Evolutionary conservation across 1,140 invertebrate species (phyloP).

Genomic region (Lethrus apterus): DNA sequence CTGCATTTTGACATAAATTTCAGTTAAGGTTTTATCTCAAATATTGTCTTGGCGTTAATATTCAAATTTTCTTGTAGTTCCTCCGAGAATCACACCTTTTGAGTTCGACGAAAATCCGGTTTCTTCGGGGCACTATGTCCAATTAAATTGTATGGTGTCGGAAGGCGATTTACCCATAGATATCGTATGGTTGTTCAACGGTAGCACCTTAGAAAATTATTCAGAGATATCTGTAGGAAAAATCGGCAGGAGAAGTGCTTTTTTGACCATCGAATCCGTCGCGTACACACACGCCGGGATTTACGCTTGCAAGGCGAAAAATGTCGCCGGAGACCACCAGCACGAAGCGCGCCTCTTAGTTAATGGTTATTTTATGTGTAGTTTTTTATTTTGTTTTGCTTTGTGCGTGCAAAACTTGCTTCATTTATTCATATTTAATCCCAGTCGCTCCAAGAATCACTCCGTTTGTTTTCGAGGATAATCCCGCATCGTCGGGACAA

Average conservation of each 20-base stretch:
- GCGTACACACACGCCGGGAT: slow-evolving; percentile 60
- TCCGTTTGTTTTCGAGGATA: slow-evolving; percentile 59
- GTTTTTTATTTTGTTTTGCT: not conserved
- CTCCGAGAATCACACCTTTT: slow-evolving; percentile 60
- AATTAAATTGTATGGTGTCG: slow-evolving; percentile 29
- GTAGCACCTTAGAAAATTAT: slow-evolving; percentile 39
- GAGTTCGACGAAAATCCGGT: slow-evolving; percentile 52
- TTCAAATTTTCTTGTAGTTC: slow-evolving; percentile 26
- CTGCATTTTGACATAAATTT: slow-evolving; percentile 44
- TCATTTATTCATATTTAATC: not conserved
- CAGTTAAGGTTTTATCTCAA: slow-evolving; percentile 56
- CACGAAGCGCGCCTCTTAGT: slow-evolving; percentile 59
- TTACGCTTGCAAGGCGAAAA: slow-evolving; percentile 71
- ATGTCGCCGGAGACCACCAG: slow-evolving; percentile 55
- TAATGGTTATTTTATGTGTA: slow-evolving; percentile 48
- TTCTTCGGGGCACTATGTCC: slow-evolving; percentile 38
- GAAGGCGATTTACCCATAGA: slow-evolving; percentile 37
- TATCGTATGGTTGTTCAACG: slow-evolving; percentile 59
- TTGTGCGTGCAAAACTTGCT: not conserved
- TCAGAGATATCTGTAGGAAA: slow-evolving; percentile 39
- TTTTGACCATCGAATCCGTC: slow-evolving; percentile 69
- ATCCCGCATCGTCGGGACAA: slow-evolving; percentile 61
- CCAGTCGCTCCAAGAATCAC: slow-evolving; percentile 56
- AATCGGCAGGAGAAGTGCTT: slow-evolving; percentile 59
- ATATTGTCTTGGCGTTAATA: too few species aligned